Conservation (phyloP, 2,113 vertebrate species). For the Orcinus orca region DNA sequence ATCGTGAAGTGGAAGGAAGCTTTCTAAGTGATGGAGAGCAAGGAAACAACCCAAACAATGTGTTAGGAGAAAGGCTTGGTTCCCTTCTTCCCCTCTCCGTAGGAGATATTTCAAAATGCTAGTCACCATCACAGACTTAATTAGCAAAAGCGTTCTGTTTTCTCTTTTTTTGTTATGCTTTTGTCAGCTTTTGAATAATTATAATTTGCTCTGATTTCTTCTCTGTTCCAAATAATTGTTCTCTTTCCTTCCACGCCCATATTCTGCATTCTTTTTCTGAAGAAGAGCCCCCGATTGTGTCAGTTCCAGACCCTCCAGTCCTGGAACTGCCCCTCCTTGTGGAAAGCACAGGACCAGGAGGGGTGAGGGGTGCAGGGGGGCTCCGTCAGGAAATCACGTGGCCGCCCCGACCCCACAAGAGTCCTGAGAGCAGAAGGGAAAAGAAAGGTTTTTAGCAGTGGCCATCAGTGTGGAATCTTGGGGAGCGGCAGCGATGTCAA, state of each 20-base stretch:
- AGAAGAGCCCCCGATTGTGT: rapidly evolving
- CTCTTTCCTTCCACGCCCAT: background rate
- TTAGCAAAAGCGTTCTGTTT: background rate
- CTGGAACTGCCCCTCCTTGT: rapidly evolving
- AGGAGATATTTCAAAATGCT: too few species aligned
- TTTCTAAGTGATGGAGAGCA: rapidly evolving
- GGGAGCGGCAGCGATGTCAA: background rate
- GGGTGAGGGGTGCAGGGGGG: background rate
- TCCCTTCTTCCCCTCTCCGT: too few species aligned
- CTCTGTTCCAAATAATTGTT: background rate
- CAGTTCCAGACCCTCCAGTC: rapidly evolving
- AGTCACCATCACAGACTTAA: rapidly evolving
- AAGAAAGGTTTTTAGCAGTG: background rate
- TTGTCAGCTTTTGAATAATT: background rate
- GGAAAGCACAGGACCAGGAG: background rate
- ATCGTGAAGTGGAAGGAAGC: too few species aligned
- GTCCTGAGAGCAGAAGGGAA: background rate
- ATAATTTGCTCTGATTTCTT: background rate
- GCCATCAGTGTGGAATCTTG: background rate
- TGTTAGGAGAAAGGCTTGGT: rapidly evolving
- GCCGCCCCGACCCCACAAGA: rapidly evolving
- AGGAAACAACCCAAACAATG: rapidly evolving
- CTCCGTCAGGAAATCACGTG: rapidly evolving
- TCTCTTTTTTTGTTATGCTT: too few species aligned
- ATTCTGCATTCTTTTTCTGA: background rate